Evolutionary conservation across 2,888 invertebrate species (phyloP).

Genomic region (Drosophila histrio): DNA sequence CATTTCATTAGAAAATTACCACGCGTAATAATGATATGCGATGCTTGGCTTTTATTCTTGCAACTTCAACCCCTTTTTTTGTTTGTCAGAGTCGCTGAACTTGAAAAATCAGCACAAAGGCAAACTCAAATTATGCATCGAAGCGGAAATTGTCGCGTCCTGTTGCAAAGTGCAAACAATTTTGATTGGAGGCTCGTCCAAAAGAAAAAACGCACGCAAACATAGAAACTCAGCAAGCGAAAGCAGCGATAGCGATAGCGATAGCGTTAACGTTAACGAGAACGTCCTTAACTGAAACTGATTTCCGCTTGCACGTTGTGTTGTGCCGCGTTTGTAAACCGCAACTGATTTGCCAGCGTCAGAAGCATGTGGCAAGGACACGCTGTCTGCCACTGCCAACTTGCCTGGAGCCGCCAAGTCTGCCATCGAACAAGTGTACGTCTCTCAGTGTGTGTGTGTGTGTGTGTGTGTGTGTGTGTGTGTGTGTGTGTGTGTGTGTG

Average conservation of each 20-base stretch:
- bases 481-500: background rate
- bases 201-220: constrained; percentile 37
- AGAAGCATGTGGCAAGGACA: constrained; percentile 45
- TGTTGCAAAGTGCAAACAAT: constrained; percentile 44
- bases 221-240: constrained; percentile 12
- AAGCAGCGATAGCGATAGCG: constrained; percentile 2
- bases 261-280: constrained; percentile 3
- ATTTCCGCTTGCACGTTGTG: constrained; percentile 69
- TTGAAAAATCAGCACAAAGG: constrained; percentile 49
- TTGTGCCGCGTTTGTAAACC: constrained; percentile 78
- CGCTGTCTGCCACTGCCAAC: constrained; percentile 60
- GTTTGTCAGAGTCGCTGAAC: constrained; percentile 50
- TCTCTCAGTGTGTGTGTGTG: constrained; percentile 26
- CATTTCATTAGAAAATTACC: constrained; percentile 49
- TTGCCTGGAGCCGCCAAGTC: constrained; percentile 60
- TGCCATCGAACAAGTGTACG: constrained; percentile 57
- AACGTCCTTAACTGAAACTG: background rate
- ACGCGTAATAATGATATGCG: constrained; percentile 52
- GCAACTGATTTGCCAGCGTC: constrained; percentile 77
- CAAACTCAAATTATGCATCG: constrained; percentile 56
- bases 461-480: constrained; percentile 35
- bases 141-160: constrained; percentile 69
- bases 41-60: constrained; percentile 18
- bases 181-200: constrained; percentile 35
- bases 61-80: constrained; percentile 29